Base-by-base conservation (phyloP, 1,140 invertebrate species). In the Leptoteleia sp. region DNA sequence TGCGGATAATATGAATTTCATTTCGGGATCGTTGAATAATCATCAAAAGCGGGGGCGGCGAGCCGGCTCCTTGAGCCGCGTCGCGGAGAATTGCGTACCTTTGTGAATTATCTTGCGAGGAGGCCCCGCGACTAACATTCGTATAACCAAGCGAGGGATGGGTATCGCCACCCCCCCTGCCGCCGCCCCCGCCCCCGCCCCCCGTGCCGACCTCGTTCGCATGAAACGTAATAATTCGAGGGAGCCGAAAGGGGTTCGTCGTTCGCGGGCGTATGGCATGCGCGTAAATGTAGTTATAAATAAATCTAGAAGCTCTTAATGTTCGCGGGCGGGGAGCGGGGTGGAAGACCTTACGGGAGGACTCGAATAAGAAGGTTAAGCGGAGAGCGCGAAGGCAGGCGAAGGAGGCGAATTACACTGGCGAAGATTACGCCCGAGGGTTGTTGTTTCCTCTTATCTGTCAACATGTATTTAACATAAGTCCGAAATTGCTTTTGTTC, bases 271-370 rank as follows among this genome's bases (percentile, higher is more conserved):
- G n/a, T n/a, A 75, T 83, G 84, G 86, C 81, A 88, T 88, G 86
- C 87, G 85, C 86, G 87, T 89, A 89, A 89, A 89, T 89, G 88
- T 89, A 89, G 88, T 89, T 89, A 89, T 89, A 89, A 89, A 89
- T 89, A 89, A 89, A 89, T 89, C 88, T 87, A 88, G 87, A 81
- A 87, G 88, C 88, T 89, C 88, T 89, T 89, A 89, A 89, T 88
- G 86, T 83, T 84, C 64, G 73, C 33, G 45, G 57, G 57, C n/a
- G n/a, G n/a, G n/a, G n/a, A n/a, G n/a, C n/a, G n/a, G n/a, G n/a
- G n/a, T n/a, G n/a, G n/a, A n/a, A n/a, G n/a, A n/a, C 62, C 55
- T 80, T 67, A 50, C 35, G 29, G 57, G 43, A 47, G 67, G 75
- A 42, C 47, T n/a, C 64, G 48, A 78, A 78, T 72, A 71, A 77